These are phyloP conservation scores for Petromus typicus DNA, from an alignment of 2,113 vertebrate genomes.

Conservation along the genomic window DNA sequence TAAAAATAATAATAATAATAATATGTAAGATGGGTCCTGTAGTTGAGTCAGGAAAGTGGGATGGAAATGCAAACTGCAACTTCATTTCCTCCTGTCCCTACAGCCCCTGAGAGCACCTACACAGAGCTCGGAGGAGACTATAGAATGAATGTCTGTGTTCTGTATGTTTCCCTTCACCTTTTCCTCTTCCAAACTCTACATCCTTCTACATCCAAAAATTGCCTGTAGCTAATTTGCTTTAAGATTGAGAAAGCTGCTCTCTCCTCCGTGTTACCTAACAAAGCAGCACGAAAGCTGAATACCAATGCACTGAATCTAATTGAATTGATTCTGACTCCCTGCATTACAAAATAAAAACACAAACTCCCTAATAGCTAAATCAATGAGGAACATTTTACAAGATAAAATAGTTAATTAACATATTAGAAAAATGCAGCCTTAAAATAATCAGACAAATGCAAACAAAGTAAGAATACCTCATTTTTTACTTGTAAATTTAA, in stretches of 20 bases:
- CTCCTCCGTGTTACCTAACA: neutral
- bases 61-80: no score
- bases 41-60: neutral
- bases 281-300: neutral
- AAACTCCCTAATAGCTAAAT: conserved; percentile 12
- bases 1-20: no score
- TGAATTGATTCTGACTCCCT: neutral
- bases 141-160: neutral
- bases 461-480: neutral
- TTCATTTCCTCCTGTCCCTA: neutral
- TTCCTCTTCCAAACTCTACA: neutral
- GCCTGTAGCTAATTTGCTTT: neutral
- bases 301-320: neutral
- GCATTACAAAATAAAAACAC: conserved; percentile 24
- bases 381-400: neutral
- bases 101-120: neutral
- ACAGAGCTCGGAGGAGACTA: neutral
- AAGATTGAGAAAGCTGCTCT: neutral
- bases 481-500: conserved; percentile 5
- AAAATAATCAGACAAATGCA: conserved; percentile 29
- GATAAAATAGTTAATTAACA: neutral
- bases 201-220: neutral
- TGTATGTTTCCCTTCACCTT: neutral
- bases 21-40: neutral
- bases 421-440: neutral